These are phyloP conservation scores for Plodia interpunctella DNA, from an alignment of 1,140 invertebrate genomes.

Conservation along the genomic window DNA sequence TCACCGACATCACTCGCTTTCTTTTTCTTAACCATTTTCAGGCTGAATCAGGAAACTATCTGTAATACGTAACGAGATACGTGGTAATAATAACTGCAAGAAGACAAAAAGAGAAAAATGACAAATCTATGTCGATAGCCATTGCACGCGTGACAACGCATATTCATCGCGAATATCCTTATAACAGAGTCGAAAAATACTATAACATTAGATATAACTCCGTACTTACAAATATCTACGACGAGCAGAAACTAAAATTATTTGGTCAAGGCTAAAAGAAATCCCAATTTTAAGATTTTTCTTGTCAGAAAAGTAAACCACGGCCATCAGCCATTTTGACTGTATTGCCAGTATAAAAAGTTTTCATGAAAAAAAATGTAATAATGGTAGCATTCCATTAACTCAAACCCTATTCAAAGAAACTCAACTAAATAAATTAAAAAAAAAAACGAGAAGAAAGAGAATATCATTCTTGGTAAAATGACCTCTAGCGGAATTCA, in stretches of 20 bases:
- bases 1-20: slow-evolving; percentile 79
- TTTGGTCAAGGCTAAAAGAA: slow-evolving; percentile 37
- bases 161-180: slow-evolving; percentile 41
- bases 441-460: background rate
- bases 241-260: slow-evolving; percentile 31
- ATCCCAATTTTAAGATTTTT: slow-evolving; percentile 44
- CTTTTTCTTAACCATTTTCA: slow-evolving; percentile 80
- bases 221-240: slow-evolving; percentile 66
- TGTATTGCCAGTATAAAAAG: slow-evolving; percentile 36
- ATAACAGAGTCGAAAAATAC: slow-evolving; percentile 21
- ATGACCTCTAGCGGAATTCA: slow-evolving; percentile 40
- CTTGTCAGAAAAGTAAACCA: slow-evolving; percentile 64
- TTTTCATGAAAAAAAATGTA: slow-evolving; percentile 23
- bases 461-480: slow-evolving; percentile 5
- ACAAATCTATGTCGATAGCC: slow-evolving; percentile 73
- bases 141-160: slow-evolving; percentile 74
- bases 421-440: background rate
- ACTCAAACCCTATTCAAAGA: background rate
- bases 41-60: slow-evolving; percentile 49
- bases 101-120: slow-evolving; percentile 71
- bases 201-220: slow-evolving; percentile 25
- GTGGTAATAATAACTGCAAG: slow-evolving; percentile 67
- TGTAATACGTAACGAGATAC: slow-evolving; percentile 71
- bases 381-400: slow-evolving; percentile 13
- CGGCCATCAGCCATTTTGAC: slow-evolving; percentile 62